Evolutionary conservation across 2,888 invertebrate genomes (phyloP), one percentile per base, ranked within the genome.

Genomic region (Panorpa germanica): DNA sequence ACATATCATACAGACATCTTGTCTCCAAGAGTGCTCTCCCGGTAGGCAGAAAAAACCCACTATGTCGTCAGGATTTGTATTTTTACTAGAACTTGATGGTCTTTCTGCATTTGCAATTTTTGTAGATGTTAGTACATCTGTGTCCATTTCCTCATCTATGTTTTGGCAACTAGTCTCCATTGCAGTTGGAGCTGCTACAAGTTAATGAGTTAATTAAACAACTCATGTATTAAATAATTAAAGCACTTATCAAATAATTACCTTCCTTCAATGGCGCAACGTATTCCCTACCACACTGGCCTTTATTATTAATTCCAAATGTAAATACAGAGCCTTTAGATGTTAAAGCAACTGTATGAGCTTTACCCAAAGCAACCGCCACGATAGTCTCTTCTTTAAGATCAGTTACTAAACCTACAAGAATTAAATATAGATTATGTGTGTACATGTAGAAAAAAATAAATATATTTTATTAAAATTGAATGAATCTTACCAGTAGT

Each of bases 241-340:
- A 11, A 22, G 17, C 20, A 33, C 14, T 20, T 34, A 28, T 21
- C 25, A 25, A 32, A 31, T 18, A 29, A 53, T 54, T 46, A 60
- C 67, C 65, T 49, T 70, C 70, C 49, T 63, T 65, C 10, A 59
- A 57, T 37, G 63, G 59, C 21, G 62, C 58, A 45, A 78, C n/a
- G n/a, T n/a, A 82, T 42, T 85, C 85, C 37, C 91, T 61, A 4
- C 96, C 96, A 55, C 96, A 96, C 48, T 96, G 96, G 2, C 91
- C 91, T 50, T 93, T 90, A 50, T 96, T 95, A 53, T 96, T 96
- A 36, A 95, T 80, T 4, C 96, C 96, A 53, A 95, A 93, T 1
- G 95, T 90, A 50, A 77, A 93, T 3, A 95, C 72, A 41, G 80
- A 75, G 0, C 96, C 96, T 46, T 80, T 80, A 40, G 69, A 74